phyloP scores from a whole-genome alignment of 2,797 vertebrate genomes.

The Coccyzus lansbergi region DNA sequence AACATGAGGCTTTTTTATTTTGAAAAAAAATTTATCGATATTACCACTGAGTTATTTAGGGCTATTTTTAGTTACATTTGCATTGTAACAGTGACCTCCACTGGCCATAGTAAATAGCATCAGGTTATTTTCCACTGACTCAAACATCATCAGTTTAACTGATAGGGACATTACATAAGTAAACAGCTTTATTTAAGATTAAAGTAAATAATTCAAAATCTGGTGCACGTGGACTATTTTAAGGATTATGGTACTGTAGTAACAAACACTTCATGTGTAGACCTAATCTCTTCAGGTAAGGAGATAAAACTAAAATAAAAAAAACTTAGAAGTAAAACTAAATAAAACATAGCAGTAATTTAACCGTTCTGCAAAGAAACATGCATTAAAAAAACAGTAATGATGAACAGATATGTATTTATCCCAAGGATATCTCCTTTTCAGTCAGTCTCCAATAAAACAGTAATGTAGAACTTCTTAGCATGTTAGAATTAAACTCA shows the following conservation, averaged over 20 bases:
- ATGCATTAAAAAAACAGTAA: not conserved
- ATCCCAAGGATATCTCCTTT: not conserved
- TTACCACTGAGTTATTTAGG: not conserved
- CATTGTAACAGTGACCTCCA: constrained; percentile 50
- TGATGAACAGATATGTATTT: not conserved
- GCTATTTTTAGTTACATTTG: not conserved
- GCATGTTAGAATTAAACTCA: not conserved
- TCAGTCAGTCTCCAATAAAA: not conserved
- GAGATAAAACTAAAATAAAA: not conserved
- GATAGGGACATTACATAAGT: not conserved
- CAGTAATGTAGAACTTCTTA: not conserved
- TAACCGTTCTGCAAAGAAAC: not conserved
- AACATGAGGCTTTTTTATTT: not conserved
- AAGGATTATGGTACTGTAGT: not conserved
- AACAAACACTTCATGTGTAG: not conserved
- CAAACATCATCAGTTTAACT: not conserved
- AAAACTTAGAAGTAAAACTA: not conserved
- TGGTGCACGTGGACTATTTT: not conserved
- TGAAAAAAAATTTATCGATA: not conserved
- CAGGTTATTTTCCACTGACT: not conserved
- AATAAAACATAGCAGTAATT: not conserved
- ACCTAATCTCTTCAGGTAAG: not conserved
- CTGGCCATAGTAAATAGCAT: not conserved
- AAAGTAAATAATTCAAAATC: not conserved
- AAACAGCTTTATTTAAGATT: not conserved